Percentiles rank a stretch among this genome's conserved stretches.
phyloP scores from a whole-genome alignment of 2,113 vertebrate genomes.

The Origma solitaria region DNA sequence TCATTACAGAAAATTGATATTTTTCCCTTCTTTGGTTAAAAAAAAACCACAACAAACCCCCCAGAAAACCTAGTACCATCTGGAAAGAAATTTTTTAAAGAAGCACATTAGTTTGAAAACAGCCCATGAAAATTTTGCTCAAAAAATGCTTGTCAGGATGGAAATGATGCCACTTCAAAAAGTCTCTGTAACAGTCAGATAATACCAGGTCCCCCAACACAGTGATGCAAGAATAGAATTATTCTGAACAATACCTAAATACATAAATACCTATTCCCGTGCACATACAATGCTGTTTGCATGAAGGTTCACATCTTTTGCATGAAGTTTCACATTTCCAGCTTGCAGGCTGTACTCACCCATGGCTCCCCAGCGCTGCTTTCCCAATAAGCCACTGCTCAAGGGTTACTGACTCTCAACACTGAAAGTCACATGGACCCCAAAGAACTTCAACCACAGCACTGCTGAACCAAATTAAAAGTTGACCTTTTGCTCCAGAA shows the following conservation, averaged over 20 bases:
- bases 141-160: neutral
- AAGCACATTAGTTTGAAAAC: neutral
- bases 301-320: neutral
- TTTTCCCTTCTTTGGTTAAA: no score
- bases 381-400: neutral
- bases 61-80: no score
- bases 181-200: neutral
- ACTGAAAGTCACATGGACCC: neutral
- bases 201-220: neutral
- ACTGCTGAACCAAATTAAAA: neutral
- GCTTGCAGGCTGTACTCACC: neutral
- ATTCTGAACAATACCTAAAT: neutral
- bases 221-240: neutral
- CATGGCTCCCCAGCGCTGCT: neutral
- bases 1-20: neutral
- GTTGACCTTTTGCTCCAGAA: neutral
- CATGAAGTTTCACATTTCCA: neutral
- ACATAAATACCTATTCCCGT: no score
- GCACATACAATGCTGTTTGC: rapidly evolving
- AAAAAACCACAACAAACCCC: no score
- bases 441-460: neutral
- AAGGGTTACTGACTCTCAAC: neutral
- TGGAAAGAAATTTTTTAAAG: neutral
- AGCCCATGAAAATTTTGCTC: neutral
- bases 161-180: neutral